Evolutionary conservation across 2,888 invertebrate species (phyloP).

Genomic region (Carabus problematicus): DNA sequence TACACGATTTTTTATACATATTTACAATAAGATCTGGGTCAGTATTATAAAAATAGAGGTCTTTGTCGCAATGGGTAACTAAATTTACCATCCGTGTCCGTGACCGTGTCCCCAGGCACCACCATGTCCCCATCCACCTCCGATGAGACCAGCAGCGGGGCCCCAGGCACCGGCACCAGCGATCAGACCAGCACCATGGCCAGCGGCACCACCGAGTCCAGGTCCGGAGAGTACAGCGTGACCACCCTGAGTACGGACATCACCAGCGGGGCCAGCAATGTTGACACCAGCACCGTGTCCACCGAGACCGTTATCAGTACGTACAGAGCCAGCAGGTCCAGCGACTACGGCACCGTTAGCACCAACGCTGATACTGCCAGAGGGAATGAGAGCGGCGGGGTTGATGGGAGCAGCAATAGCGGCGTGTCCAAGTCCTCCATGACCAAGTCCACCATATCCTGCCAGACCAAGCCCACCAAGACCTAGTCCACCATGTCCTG

Average conservation of each 20-base stretch:
- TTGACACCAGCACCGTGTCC: slow-evolving; percentile 51
- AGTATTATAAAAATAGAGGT: not conserved
- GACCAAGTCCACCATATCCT: slow-evolving; percentile 17
- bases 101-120: slow-evolving; percentile 41
- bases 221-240: slow-evolving; percentile 12
- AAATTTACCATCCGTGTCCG: slow-evolving; percentile 47
- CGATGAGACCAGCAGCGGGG: slow-evolving; percentile 34
- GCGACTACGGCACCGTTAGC: slow-evolving; percentile 17
- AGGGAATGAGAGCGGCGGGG: slow-evolving; percentile 21
- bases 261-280: slow-evolving; percentile 50
- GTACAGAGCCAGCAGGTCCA: slow-evolving; percentile 21
- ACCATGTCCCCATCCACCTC: slow-evolving; percentile 40
- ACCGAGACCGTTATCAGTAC: slow-evolving; percentile 14
- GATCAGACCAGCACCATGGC: slow-evolving; percentile 17
- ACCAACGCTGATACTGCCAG: slow-evolving; percentile 47
- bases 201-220: not conserved
- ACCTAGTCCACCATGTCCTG: slow-evolving; percentile 15
- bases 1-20: not conserved
- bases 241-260: slow-evolving; percentile 50
- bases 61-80: not conserved
- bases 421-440: slow-evolving; percentile 20
- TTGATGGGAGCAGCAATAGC: slow-evolving; percentile 2
- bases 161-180: slow-evolving; percentile 43
- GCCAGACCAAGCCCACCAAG: slow-evolving; percentile 18
- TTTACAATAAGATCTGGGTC: not conserved